phyloP scores from a whole-genome alignment of 2,113 vertebrate genomes.

The Chloebia gouldiae region DNA sequence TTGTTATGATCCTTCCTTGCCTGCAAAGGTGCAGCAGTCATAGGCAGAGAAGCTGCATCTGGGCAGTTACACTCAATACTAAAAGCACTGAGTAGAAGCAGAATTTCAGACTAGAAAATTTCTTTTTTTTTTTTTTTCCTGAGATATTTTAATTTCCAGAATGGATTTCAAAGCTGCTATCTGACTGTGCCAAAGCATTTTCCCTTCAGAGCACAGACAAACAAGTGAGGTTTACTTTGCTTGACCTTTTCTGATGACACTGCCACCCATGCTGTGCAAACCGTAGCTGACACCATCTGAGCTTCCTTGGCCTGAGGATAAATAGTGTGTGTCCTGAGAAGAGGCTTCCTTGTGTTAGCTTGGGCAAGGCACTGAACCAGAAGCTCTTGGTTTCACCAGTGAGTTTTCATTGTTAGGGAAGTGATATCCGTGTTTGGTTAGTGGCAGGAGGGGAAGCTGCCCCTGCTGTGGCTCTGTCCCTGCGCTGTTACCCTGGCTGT shows the following conservation, averaged over 20 bases:
- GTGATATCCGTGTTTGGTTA: accelerated
- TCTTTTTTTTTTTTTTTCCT: not conserved
- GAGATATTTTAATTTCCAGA: constrained; percentile 48
- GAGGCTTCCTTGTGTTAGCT: not conserved
- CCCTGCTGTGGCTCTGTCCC: not conserved
- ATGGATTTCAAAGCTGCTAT: constrained; percentile 59
- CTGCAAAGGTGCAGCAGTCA: not conserved
- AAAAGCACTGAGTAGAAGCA: not conserved
- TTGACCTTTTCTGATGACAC: constrained; percentile 65
- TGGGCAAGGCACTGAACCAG: not conserved
- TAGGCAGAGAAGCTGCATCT: not conserved
- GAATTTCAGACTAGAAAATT: not conserved
- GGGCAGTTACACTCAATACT: not conserved
- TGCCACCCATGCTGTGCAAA: constrained; percentile 63
- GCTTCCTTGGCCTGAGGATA: not conserved
- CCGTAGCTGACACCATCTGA: not conserved
- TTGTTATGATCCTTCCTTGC: not conserved
- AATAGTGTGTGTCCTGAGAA: not conserved
- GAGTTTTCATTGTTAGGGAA: not conserved
- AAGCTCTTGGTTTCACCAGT: not conserved
- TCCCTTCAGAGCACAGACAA: constrained; percentile 62
- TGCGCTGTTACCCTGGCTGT: not conserved
- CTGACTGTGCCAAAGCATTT: constrained; percentile 54
- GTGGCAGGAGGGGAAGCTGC: not conserved
- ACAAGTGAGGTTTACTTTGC: constrained; percentile 70